Evolutionary conservation across 2,113 vertebrate species (phyloP), one percentile per base, ranked within the genome.

Genomic region (Astatotilapia flaviijosephi): DNA sequence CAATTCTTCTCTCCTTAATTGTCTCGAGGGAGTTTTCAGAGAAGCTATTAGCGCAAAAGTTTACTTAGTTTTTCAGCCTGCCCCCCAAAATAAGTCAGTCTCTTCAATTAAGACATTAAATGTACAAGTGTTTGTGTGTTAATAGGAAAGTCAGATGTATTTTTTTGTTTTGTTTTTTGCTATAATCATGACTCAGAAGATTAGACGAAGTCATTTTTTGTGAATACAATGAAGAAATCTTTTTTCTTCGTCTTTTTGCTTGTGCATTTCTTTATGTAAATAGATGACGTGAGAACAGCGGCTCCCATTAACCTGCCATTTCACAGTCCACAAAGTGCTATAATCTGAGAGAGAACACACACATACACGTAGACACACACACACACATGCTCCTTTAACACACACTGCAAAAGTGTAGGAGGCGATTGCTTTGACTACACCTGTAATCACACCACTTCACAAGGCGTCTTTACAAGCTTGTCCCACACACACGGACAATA

Each of bases 271-370:
- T 80, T 68, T 53, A 88, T 84, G 65, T 82, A 60, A 91, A 79
- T 58, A 87, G 85, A 90, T 86, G 85, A 87, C 33, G 55, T 83
- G 87, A 62, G 81, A 62, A 83, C 83, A 82, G 68, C 4, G 5
- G 35, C 40, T 88, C 54, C 75, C 55, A 89, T 93, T 92, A 93
- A 93, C 89, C 88, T 92, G 68, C 83, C 85, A 86, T 93, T 93
- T 94, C 92, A 93, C 93, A 91, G 85, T 90, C 91, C 88, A 92
- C 89, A 93, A 93, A 91, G 88, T 87, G 83, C 77, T 93, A 90
- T 92, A 91, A 93, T 86, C 31, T 81, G 49, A 40, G 37, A 49
- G 77, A 33, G 58, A 21, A 55, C 73, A 23, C 70, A 55, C 35
- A 31, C 15, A n/a, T 11, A 33, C 35, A 55, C 13, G 13, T 12